Base-by-base conservation (phyloP, 2,113 vertebrate genomes). In the Solenodon paradoxus region DNA sequence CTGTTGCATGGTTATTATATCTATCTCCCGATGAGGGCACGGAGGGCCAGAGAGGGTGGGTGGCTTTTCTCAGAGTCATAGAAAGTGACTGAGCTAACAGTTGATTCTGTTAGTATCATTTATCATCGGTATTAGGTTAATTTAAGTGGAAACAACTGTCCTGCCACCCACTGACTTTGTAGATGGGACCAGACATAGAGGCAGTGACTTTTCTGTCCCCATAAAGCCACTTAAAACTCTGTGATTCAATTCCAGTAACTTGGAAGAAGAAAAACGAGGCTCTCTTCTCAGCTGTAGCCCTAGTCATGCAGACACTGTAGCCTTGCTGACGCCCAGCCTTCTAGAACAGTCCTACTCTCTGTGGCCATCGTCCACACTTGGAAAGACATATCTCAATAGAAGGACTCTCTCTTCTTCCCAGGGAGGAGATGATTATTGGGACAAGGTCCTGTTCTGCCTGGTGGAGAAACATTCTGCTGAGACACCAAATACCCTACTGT, bases 291-390 rank as follows among this genome's bases (percentile, higher is more conserved):
- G 6, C n/a, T 22, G 26, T 80, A 47, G 49, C 69, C 38, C 71
- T 15, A 59, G 69, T 74, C 5, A 0, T 15, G 68, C 7, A 26
- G 84, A 80, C 16, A 2, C 24, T 26, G 30, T 61, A 42, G 45
- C 30, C 40, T 88, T 69, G 79, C 53, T n/a, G 7, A n/a, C 26
- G 49, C 1, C 2, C 22, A 17, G 45, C 55, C 38, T 61, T 75
- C 64, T 79, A 2, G 0, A 75, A 64, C 42, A 30, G 15, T 10
- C 0, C 22, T 42, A 0, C 15, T 13, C 2, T 16, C 51, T 22
- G 2, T 0, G 9, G 35, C 38, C 17, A 1, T 32, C 19, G 30
- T 59, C 47, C 22, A 4, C 0, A 5, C 17, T 15, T 49, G 15
- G 59, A 53, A 55, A 42, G 40, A 42, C 87, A 66, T 68, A 17